phyloP scores from a whole-genome alignment of 2,797 vertebrate genomes.

The Antennarius maculatus region DNA sequence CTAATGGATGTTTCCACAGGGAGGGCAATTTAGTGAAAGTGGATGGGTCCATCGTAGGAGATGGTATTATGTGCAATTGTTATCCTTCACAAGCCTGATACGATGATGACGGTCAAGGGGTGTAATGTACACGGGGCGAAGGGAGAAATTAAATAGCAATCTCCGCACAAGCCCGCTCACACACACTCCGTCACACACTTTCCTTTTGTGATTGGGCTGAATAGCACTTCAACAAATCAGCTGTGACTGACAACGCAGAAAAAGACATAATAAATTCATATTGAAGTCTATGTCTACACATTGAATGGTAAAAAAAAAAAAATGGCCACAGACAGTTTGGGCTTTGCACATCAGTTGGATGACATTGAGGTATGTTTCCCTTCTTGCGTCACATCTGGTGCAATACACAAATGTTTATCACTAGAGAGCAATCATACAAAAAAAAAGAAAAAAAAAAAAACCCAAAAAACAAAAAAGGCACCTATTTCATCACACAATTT shows the following conservation, averaged over 20 bases:
- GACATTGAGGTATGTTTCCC: slow-evolving; percentile 27
- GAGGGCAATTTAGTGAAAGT: slow-evolving; percentile 68
- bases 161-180: slow-evolving; percentile 52
- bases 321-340: not conserved
- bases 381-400: slow-evolving; percentile 1
- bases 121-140: slow-evolving; percentile 66
- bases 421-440: slow-evolving; percentile 8
- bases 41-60: slow-evolving; percentile 55
- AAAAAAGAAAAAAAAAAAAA: not conserved
- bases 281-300: slow-evolving; percentile 2
- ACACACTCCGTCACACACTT: slow-evolving; percentile 32
- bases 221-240: slow-evolving; percentile 53
- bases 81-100: slow-evolving; percentile 60
- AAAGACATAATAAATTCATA: slow-evolving; percentile 30
- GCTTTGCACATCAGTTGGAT: not conserved
- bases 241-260: slow-evolving; percentile 55
- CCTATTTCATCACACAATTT: slow-evolving; percentile 16
- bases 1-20: slow-evolving; percentile 71
- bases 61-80: slow-evolving; percentile 69
- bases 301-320: slow-evolving; percentile 9
- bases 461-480: slow-evolving; percentile 27
- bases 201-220: slow-evolving; percentile 37
- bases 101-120: slow-evolving; percentile 58
- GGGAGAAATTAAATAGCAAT: slow-evolving; percentile 59
- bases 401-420: slow-evolving; percentile 13